Percentiles rank a stretch among this genome's conserved stretches.
phyloP scores from a whole-genome alignment of 2,888 invertebrate species.

The Cybosia mesomella region DNA sequence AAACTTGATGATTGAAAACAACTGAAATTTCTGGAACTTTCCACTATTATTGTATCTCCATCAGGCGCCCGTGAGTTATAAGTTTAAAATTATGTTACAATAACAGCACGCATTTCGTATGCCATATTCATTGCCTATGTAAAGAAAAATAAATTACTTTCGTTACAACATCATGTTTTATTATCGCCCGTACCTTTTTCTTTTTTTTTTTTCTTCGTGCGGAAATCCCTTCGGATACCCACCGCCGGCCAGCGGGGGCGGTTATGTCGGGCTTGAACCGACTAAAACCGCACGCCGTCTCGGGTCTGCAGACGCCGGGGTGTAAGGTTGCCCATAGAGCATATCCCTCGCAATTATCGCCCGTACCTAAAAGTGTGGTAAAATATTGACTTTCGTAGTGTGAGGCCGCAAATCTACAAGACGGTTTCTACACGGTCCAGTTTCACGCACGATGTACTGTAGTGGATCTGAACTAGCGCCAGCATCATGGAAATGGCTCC shows the following conservation, averaged over 20 bases:
- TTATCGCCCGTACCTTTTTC: not conserved
- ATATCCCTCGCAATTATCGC: too few species aligned
- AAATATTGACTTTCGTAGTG: not conserved
- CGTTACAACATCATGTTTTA: not conserved
- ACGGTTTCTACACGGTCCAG: not conserved
- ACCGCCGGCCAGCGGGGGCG: too few species aligned
- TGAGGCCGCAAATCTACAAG: not conserved
- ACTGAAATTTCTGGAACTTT: slow-evolving; percentile 5
- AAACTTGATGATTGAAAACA: not conserved
- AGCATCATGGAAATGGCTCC: not conserved
- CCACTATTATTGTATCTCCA: slow-evolving; percentile 11
- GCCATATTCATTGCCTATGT: slow-evolving; percentile 19
- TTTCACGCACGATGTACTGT: not conserved
- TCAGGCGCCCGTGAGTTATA: slow-evolving; percentile 14
- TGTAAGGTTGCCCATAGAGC: too few species aligned
- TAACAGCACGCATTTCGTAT: slow-evolving; percentile 17
- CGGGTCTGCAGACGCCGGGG: too few species aligned
- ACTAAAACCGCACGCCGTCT: too few species aligned
- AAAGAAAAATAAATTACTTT: slow-evolving; percentile 26
- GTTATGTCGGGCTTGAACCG: too few species aligned
- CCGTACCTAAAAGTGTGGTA: not conserved
- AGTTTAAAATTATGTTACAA: slow-evolving; percentile 18
- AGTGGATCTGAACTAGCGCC: not conserved
- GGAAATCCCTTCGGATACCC: too few species aligned
- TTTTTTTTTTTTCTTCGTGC: too few species aligned